Evolutionary conservation across 2,888 invertebrate species (phyloP).

Genomic region (Eupithecia subfuscata): DNA sequence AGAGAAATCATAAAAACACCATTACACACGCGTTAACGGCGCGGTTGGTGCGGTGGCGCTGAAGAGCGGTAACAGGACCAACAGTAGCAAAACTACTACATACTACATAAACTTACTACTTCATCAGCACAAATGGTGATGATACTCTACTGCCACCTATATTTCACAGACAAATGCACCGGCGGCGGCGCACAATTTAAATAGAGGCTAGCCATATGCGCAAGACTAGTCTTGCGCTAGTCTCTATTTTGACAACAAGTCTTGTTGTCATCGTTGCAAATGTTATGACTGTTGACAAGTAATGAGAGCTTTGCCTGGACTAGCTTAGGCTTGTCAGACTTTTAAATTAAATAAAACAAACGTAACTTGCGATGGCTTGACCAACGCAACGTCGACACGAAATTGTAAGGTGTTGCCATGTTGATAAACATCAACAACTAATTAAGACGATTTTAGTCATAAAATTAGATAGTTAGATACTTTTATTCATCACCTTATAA

Average conservation of each 20-base stretch:
- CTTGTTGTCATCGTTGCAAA: background rate
- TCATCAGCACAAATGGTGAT: background rate
- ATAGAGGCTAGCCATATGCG: too few relatives aligned
- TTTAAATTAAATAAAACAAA: too few relatives aligned
- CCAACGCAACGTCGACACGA: background rate
- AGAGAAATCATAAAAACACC: constrained; percentile 67
- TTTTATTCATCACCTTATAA: too few relatives aligned
- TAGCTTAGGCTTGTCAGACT: background rate
- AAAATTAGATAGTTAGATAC: too few relatives aligned
- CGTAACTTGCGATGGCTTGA: background rate
- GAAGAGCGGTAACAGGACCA: constrained; percentile 22
- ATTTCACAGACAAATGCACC: too few relatives aligned
- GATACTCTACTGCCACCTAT: background rate
- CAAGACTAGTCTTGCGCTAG: too few relatives aligned
- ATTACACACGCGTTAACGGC: constrained; percentile 64
- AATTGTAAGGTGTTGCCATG: too few relatives aligned
- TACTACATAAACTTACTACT: background rate
- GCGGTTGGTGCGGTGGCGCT: constrained; percentile 42
- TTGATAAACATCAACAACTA: too few relatives aligned
- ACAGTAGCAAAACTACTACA: constrained; percentile 17
- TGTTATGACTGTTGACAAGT: background rate
- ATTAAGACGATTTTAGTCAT: too few relatives aligned
- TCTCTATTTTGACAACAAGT: background rate
- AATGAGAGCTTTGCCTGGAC: too few relatives aligned
- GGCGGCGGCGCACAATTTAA: background rate